These are phyloP conservation scores for Mesochorus sp. DNA, from an alignment of 2,888 invertebrate genomes.

Conservation along the genomic window DNA sequence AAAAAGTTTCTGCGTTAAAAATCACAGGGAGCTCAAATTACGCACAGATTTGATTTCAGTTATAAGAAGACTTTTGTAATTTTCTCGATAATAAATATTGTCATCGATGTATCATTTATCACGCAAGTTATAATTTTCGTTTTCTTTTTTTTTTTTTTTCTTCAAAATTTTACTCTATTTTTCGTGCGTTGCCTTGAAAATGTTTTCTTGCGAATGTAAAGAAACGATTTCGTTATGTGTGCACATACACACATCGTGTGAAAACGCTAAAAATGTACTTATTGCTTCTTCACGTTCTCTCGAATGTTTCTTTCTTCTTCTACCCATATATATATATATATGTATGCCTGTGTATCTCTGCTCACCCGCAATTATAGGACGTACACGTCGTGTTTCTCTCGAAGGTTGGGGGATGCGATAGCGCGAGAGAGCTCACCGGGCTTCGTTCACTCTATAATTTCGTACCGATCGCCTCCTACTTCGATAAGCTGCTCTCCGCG, in stretches of 20 bases:
- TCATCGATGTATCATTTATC: no score
- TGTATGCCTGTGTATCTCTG: constrained; percentile 5
- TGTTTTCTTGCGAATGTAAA: no score
- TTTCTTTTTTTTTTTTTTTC: no score
- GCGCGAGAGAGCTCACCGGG: constrained; percentile 10
- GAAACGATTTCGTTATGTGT: no score
- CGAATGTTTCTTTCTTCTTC: neutral
- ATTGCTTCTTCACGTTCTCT: constrained; percentile 23
- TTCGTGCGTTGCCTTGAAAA: no score
- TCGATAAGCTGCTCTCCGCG: constrained; percentile 40
- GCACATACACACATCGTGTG: no score
- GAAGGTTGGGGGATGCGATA: constrained; percentile 7
- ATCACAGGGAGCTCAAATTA: constrained; percentile 42
- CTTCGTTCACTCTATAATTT: constrained; percentile 54
- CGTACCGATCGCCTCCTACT: constrained; percentile 48
- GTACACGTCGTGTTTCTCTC: constrained; percentile 44
- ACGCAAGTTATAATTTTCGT: no score
- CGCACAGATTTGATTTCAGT: neutral
- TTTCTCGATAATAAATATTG: no score
- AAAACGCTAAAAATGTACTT: no score
- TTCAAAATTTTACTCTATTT: no score
- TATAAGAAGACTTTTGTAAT: no score
- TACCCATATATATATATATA: no score
- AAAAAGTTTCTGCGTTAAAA: constrained; percentile 37
- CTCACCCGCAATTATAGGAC: constrained; percentile 55